Evolutionary conservation across 30 jellyfish, hydroid and myxozoan genomes (phyloP), one percentile per base, ranked within the genome.

Genomic region (Cassiopea andromeda): DNA sequence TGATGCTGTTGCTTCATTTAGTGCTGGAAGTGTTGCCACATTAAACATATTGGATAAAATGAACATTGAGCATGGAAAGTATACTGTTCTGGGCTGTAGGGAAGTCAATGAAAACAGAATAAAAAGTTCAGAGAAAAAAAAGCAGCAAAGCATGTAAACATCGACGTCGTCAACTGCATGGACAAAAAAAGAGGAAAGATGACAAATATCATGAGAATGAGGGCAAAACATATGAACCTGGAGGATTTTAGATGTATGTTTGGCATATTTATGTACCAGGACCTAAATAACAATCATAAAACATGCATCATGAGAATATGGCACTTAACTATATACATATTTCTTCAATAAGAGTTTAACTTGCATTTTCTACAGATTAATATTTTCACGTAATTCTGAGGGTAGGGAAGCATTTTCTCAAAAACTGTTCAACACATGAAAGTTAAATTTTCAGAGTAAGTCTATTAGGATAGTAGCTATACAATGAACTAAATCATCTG

Each of bases 1-100:
- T 73, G 94, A 86, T 66, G 90, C 89, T 1, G 83, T 84, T 17
- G 75, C 76, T 2, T 7, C 69, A 13, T 84, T 69, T 38, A 84
- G 70, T 46, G 13, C 44, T 38, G 92, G 92, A 27, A 44, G 87
- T 6, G 45, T 38, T 1, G 92, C 88, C 2, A 15, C 77, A 1
- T 4, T 84, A 14, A 27, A 43, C 4, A 27, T 70, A 19, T 57
- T 43, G 38, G n/a, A 69, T 27, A 49, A 48, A 9, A 6, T 69
- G 10, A 38, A 5, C 13, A 1, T 48, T 19, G 43, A 6, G 5
- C 60, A 50, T 46, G 77, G 91, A 44, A 47, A 45, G 45, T 64
- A 83, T 47, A 46, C 86, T 1, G 73, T 16, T 12, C 0, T 7
- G 15, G 91, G 91, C 3, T 83, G 91, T 54, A 54, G 64, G 64